Evolutionary conservation across 2,888 invertebrate genomes (phyloP), one percentile per base, ranked within the genome.

Genomic region (Zootermopsis nevadensis): DNA sequence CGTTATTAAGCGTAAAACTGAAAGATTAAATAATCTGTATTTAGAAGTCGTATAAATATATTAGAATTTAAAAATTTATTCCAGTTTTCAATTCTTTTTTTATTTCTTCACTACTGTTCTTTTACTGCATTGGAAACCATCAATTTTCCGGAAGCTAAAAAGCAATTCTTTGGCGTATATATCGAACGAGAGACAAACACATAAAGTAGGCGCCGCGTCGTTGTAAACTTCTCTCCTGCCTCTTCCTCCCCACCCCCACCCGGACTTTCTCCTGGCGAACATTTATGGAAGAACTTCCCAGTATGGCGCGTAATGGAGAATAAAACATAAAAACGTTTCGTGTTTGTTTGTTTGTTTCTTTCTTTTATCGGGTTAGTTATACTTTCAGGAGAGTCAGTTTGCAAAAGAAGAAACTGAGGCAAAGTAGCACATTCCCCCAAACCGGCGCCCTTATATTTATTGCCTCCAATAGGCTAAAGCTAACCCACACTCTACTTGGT

Each of bases 361-460:
- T 38, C 42, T 22, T 33, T 69, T 19, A 69, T 33, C 69, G 69
- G 69, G 69, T 69, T 69, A 69, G 69, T 69, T 69, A 69, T 69
- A 33, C 69, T 31, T 30, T 69, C 24, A 0, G 27, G 69, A 69
- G 69, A 69, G 69, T 69, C 33, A 69, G 33, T 69, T 69, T 69
- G 69, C 33, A 69, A 15, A 69, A 69, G 33, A 33, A 19, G 69
- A 22, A 30, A 33, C 7, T 33, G 33, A 6, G 33, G 33, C 33
- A 69, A 69, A 69, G 69, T 69, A 69, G 69, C 69, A 33, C 69
- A 69, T 69, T 69, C 69, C 33, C 33, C 69, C 69, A 69, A 33
- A 33, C 31, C 69, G 30, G 30, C 19, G 69, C 22, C 69, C 22
- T 31, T 31, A 33, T 69, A 69, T 69, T 69, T 69, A 69, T 69